These are phyloP conservation scores for Leptinotarsa undecemlineata DNA, from an alignment of 1,140 invertebrate species.

Conservation along the genomic window DNA sequence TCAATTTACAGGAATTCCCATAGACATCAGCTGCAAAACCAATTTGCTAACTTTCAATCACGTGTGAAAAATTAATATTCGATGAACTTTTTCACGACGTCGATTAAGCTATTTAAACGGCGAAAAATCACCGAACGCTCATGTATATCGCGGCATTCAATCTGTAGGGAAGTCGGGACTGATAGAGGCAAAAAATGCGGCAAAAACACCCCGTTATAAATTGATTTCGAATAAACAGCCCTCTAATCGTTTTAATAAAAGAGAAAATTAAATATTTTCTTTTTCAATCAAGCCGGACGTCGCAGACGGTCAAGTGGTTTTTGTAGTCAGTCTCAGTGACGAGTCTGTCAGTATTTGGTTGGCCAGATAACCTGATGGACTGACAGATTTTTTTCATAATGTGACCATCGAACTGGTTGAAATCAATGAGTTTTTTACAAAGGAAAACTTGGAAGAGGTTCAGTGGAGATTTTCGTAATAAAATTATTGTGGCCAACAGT, in stretches of 20 bases:
- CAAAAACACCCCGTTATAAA: conserved; percentile 37
- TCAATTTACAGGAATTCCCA: too few species aligned
- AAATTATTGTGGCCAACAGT: too few species aligned
- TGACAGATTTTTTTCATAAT: conserved; percentile 4
- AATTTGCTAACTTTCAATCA: background rate
- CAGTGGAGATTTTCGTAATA: too few species aligned
- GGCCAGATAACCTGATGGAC: background rate
- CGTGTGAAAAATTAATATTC: conserved; percentile 15
- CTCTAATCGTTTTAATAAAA: conserved; percentile 44
- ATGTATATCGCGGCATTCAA: conserved; percentile 25
- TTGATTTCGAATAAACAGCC: conserved; percentile 40
- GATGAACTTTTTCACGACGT: conserved; percentile 19
- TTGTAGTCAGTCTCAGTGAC: background rate
- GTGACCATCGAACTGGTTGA: background rate
- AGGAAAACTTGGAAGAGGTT: too few species aligned
- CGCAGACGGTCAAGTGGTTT: conserved; percentile 13
- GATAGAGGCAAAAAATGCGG: conserved; percentile 31
- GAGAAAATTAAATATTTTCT: conserved; percentile 28
- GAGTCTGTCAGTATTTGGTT: background rate
- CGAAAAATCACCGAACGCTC: conserved; percentile 25
- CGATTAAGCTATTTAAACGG: conserved; percentile 21
- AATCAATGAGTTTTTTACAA: background rate
- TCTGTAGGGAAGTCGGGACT: conserved; percentile 29
- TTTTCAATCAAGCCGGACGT: conserved; percentile 29
- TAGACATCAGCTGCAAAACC: too few species aligned